Evolutionary conservation across 2,113 vertebrate genomes (phyloP).

Genomic region (Macaca nemestrina): DNA sequence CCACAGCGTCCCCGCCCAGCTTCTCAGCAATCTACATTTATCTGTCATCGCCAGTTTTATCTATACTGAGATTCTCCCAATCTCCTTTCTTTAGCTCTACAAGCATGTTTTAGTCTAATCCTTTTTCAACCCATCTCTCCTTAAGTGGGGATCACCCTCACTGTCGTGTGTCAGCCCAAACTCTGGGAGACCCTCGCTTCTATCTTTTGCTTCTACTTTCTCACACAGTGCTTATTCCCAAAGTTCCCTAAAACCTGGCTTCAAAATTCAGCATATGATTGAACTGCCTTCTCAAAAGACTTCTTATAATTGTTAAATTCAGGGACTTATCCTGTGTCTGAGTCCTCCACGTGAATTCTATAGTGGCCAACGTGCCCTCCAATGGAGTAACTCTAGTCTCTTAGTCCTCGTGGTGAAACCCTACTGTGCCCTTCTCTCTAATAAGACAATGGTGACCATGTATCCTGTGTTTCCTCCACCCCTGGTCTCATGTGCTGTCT

Average conservation of each 20-base stretch:
- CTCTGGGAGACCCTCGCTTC: not conserved
- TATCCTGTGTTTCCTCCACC: not conserved
- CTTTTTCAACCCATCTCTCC: not conserved
- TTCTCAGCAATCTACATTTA: not conserved
- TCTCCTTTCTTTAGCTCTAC: not conserved
- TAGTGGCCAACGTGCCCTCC: not conserved
- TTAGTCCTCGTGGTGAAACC: not conserved
- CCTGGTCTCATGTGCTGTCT: not conserved
- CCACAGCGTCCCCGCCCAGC: fast-evolving
- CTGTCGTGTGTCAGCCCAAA: not conserved
- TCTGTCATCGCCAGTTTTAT: not conserved
- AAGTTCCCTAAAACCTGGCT: not conserved
- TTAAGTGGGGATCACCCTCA: not conserved
- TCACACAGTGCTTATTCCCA: not conserved
- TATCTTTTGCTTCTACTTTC: not conserved
- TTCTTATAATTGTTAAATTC: not conserved
- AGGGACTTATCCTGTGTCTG: not conserved
- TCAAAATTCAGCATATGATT: not conserved
- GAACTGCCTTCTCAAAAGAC: not conserved
- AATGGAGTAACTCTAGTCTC: not conserved
- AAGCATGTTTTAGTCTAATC: not conserved
- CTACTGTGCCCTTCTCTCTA: not conserved
- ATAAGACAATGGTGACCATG: not conserved
- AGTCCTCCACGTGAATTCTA: not conserved
- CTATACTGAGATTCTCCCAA: not conserved